Base-by-base conservation (phyloP, 2,888 invertebrate species). In the Acleris laterana region DNA sequence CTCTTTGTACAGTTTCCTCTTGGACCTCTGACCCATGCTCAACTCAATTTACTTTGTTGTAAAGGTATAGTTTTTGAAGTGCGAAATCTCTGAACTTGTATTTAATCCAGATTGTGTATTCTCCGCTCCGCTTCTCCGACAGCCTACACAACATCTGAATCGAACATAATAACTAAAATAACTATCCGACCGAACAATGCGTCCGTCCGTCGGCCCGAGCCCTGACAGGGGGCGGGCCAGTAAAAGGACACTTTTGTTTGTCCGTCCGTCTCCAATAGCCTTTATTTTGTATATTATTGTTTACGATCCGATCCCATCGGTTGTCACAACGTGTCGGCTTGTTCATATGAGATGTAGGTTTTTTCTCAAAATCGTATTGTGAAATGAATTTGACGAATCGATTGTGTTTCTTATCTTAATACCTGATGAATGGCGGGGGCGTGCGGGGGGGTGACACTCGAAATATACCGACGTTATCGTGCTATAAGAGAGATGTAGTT, bases 231-330 rank as follows among this genome's bases (percentile, higher is more conserved):
- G 61, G 66, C 56, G 66, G 61, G 51, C 51, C n/a, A 7, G 20
- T 53, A 58, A 53, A 59, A 48, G 52, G 63, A 63, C 63, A 63
- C 58, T 32, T 59, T 32, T 49, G 58, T 59, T 50, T 25, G 62
- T 44, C 52, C n/a, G 51, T 25, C 52, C 25, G 44, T 46, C 57
- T 46, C 46, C 44, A 50, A 61, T 32, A 49, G 48, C 42, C 49
- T 65, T 65, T 65, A 65, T 65, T 50, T 56, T 44, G 61, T 17
- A 59, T 56, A 61, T 65, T 65, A 50, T 50, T 61, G 60, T 60
- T 56, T 55, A 20, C 60, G 49, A 42, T 56, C 65, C 25, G 53
- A 11, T 64, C 59, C 48, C 63, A 19, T 28, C 65, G 38, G 50
- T 55, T 65, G 65, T 56, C 52, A 28, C 49, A 17, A 16, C 44